Percentiles rank a stretch among this genome's conserved stretches.
phyloP scores from a whole-genome alignment of 2,797 vertebrate genomes.

The Kryptopterus vitreolus region DNA sequence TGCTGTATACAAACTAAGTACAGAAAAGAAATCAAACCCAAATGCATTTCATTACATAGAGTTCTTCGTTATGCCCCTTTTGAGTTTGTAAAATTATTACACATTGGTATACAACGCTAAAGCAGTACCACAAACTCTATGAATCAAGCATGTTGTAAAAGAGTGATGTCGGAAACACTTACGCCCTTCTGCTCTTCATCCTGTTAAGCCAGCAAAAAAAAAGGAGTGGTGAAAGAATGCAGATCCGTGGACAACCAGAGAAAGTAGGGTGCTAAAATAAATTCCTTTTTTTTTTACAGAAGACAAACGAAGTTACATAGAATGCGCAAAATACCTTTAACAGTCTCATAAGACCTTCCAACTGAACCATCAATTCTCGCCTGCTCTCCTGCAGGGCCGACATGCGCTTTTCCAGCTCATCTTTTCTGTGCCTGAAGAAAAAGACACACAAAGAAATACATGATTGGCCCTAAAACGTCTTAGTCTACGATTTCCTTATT shows the following conservation, averaged over 20 bases:
- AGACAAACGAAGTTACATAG: neutral
- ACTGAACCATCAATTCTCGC: conserved; percentile 95
- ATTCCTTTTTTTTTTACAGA: neutral
- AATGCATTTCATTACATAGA: neutral
- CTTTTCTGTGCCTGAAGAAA: conserved; percentile 88
- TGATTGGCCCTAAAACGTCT: neutral
- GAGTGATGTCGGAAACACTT: conserved; percentile 74
- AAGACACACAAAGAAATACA: conserved; percentile 31
- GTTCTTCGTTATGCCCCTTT: neutral
- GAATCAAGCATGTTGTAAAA: neutral
- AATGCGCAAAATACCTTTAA: conserved; percentile 80
- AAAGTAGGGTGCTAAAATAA: conserved; percentile 7
- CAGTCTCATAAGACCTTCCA: conserved; percentile 96
- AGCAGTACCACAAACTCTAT: neutral
- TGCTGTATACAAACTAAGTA: neutral
- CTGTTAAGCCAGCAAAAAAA: conserved; percentile 72
- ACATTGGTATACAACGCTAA: neutral
- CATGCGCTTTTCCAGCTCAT: conserved; percentile 96
- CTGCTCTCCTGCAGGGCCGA: conserved; percentile 95
- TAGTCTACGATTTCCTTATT: neutral
- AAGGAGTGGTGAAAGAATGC: conserved; percentile 66
- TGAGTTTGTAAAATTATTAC: neutral
- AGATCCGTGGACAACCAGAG: conserved; percentile 61
- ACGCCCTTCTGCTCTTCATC: conserved; percentile 98
- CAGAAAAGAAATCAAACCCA: neutral